Percentiles rank a stretch among this genome's conserved stretches.
Evolutionary conservation across 2,888 invertebrate genomes (phyloP).

Genomic region (Spodoptera picta): DNA sequence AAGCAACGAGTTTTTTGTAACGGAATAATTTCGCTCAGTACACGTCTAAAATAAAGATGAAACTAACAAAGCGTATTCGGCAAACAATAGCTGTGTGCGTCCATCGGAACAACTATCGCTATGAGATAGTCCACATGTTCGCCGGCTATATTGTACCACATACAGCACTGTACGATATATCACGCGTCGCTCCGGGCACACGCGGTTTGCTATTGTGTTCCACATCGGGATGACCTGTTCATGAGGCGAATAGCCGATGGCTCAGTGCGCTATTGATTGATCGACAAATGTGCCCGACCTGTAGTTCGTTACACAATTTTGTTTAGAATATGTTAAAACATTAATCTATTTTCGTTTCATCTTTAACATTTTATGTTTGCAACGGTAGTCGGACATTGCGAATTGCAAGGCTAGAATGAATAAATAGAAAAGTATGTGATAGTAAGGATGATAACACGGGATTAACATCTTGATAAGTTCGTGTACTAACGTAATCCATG

Average conservation of each 20-base stretch:
- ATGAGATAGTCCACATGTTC: slow-evolving; percentile 78
- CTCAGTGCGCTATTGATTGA: slow-evolving; percentile 63
- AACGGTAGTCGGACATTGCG: slow-evolving; percentile 5
- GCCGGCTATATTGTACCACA: slow-evolving; percentile 54
- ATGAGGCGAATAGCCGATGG: slow-evolving; percentile 58
- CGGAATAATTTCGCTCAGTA: slow-evolving; percentile 31
- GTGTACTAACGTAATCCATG: slow-evolving; percentile 10
- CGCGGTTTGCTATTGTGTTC: slow-evolving; percentile 61
- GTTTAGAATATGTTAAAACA: slow-evolving; percentile 47
- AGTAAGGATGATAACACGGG: slow-evolving; percentile 3
- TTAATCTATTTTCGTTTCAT: slow-evolving; percentile 31
- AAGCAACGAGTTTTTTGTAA: slow-evolving; percentile 13
- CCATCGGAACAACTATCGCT: slow-evolving; percentile 76
- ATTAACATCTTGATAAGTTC: slow-evolving; percentile 28
- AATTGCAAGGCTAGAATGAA: slow-evolving; percentile 8
- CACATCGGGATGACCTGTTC: slow-evolving; percentile 68
- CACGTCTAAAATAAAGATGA: slow-evolving; percentile 65
- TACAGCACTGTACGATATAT: slow-evolving; percentile 43
- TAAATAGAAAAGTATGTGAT: slow-evolving; percentile 2
- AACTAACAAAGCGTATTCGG: slow-evolving; percentile 68
- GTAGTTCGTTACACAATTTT: slow-evolving; percentile 47
- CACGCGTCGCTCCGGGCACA: slow-evolving; percentile 45
- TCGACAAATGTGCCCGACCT: slow-evolving; percentile 50
- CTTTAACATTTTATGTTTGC: slow-evolving; percentile 8
- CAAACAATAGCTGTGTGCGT: slow-evolving; percentile 73